A percentile compares a stretch with the other conserved stretches of the same genome.
Conservation (phyloP, 1,140 invertebrate genomes). For the Drosophila rhopaloa region DNA sequence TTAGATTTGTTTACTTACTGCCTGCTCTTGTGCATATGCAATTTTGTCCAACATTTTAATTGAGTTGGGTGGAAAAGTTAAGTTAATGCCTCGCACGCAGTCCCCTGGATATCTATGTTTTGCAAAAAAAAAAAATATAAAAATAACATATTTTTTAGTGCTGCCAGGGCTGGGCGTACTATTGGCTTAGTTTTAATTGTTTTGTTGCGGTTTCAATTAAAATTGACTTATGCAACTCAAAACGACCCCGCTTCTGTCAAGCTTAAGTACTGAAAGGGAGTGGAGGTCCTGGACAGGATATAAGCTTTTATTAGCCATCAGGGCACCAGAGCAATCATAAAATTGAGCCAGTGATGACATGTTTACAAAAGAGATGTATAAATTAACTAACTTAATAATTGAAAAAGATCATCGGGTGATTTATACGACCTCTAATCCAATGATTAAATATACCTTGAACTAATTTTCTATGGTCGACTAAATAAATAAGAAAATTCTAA, state of each 20-base stretch:
- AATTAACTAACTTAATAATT: too few species aligned
- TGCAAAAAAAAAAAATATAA: conserved; percentile 11
- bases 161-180: not conserved
- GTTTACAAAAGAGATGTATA: too few species aligned
- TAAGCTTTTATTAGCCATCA: conserved; percentile 52
- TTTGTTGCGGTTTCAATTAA: conserved; percentile 77
- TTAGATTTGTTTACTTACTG: conserved; percentile 45
- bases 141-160: not conserved
- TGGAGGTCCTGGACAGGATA: conserved; percentile 9
- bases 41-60: conserved; percentile 77
- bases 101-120: conserved; percentile 4
- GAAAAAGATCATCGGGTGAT: too few species aligned
- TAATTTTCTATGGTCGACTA: too few species aligned
- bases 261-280: conserved; percentile 37
- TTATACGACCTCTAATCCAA: too few species aligned
- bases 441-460: too few species aligned
- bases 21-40: conserved; percentile 70
- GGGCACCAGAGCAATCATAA: not conserved
- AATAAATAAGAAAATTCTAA: too few species aligned
- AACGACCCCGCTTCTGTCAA: conserved; percentile 19
- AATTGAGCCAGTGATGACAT: not conserved
- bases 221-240: conserved; percentile 60
- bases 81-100: conserved; percentile 57
- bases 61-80: conserved; percentile 77
- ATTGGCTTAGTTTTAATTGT: conserved; percentile 73